Conservation (phyloP, 2,113 vertebrate species). For the Peromyscus polionotus region DNA sequence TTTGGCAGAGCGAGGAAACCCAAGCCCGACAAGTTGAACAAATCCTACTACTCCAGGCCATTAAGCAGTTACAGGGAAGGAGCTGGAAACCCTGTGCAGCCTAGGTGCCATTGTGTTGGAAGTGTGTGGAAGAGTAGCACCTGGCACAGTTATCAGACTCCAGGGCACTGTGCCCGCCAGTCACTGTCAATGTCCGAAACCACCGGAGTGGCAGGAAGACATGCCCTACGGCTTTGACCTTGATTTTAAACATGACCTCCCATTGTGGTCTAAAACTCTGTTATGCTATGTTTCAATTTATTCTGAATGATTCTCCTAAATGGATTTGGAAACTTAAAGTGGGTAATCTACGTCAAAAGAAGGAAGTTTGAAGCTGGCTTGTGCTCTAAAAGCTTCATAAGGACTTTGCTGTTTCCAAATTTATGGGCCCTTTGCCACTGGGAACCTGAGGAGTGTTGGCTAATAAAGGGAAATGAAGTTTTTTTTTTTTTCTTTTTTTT, state of each 20-base stretch:
- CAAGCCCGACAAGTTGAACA: neutral
- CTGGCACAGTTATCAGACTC: neutral
- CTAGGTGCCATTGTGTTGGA: neutral
- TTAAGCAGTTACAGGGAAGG: neutral
- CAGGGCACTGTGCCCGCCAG: neutral
- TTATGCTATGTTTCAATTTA: conserved; percentile 20
- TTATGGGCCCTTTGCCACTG: neutral
- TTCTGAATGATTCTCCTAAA: conserved; percentile 2
- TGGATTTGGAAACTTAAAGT: conserved; percentile 41
- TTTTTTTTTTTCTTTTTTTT: neutral
- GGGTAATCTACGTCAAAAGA: neutral
- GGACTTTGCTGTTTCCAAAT: neutral
- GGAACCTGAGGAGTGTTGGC: neutral
- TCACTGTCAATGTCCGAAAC: conserved; percentile 3
- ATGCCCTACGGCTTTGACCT: neutral
- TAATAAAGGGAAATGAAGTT: neutral
- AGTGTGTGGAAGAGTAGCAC: neutral
- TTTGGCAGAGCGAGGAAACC: neutral
- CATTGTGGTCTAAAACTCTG: neutral
- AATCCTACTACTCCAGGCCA: neutral
- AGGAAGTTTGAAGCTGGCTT: neutral
- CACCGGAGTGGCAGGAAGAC: neutral
- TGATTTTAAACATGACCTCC: neutral
- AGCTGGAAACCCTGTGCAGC: neutral
- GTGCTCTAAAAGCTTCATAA: neutral